These are phyloP conservation scores for Bombus terrestris DNA, from an alignment of 1,140 invertebrate genomes.

Conservation along the genomic window DNA sequence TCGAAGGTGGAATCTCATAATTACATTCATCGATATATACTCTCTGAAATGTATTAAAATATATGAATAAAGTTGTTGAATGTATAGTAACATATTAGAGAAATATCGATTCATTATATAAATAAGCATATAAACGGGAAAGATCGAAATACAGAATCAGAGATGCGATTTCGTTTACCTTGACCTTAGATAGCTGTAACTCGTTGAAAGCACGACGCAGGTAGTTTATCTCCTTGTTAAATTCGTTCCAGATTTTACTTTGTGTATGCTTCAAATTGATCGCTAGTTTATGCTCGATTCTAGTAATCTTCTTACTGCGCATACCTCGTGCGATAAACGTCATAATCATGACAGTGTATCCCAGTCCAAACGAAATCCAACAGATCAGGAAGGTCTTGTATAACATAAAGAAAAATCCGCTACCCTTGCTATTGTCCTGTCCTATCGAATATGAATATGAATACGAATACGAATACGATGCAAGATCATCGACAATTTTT, in stretches of 20 bases:
- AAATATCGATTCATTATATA: background rate
- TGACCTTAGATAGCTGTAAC: constrained; percentile 89
- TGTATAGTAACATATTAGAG: background rate
- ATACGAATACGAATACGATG: background rate
- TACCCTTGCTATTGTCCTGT: constrained; percentile 82
- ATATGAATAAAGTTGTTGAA: background rate
- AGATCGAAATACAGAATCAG: background rate
- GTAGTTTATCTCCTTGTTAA: constrained; percentile 89
- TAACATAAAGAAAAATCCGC: constrained; percentile 84
- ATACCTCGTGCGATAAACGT: constrained; percentile 91
- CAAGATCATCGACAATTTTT: background rate
- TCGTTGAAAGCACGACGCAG: constrained; percentile 90
- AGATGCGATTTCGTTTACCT: constrained; percentile 81
- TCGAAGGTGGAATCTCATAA: constrained; percentile 72
- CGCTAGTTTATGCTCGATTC: constrained; percentile 89
- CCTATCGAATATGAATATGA: constrained; percentile 61
- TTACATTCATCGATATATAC: constrained; percentile 79
- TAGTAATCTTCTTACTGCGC: constrained; percentile 89
- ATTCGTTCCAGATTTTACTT: constrained; percentile 89
- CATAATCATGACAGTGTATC: constrained; percentile 95
- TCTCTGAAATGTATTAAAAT: constrained; percentile 64
- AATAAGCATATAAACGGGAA: no score
- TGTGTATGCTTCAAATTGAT: constrained; percentile 90
- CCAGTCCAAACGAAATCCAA: constrained; percentile 95
- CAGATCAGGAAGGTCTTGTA: constrained; percentile 90